Conservation (phyloP, 2,888 invertebrate genomes). For the Oasisia sp. region DNA sequence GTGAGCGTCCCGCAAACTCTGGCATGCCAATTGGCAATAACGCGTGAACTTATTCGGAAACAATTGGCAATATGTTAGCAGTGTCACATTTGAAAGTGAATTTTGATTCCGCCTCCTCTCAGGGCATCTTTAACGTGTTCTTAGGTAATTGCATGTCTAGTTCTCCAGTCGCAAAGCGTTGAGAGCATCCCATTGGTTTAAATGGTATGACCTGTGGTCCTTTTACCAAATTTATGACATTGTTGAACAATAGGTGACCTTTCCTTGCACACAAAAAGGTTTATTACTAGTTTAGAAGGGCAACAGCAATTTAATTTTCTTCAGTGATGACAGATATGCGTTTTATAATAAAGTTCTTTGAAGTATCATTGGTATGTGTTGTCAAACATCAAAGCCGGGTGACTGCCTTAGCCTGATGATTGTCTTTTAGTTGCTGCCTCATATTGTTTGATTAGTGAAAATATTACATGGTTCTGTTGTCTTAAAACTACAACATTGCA, state of each 20-base stretch:
- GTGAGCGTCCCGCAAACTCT: background rate
- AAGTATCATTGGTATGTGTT: background rate
- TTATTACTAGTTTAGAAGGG: background rate
- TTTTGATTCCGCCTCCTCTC: background rate
- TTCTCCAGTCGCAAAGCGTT: background rate
- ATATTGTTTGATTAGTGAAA: too few relatives aligned
- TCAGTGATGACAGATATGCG: background rate
- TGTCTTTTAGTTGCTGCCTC: too few relatives aligned
- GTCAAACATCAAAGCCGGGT: background rate
- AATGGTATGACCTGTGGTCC: background rate
- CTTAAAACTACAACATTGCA: too few relatives aligned
- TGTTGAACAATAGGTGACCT: background rate
- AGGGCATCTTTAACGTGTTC: background rate
- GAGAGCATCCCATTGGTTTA: background rate
- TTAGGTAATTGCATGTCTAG: background rate
- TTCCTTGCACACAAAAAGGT: background rate
- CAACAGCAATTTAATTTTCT: background rate
- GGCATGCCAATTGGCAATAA: constrained; percentile 10
- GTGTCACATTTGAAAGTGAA: background rate
- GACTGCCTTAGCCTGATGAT: background rate
- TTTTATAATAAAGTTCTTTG: background rate
- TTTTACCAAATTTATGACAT: background rate
- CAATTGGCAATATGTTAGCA: background rate
- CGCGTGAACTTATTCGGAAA: background rate
- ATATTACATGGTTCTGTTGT: too few relatives aligned